These are phyloP conservation scores for Lepus oiostolus DNA, from an alignment of 2,797 vertebrate species.

Conservation along the genomic window DNA sequence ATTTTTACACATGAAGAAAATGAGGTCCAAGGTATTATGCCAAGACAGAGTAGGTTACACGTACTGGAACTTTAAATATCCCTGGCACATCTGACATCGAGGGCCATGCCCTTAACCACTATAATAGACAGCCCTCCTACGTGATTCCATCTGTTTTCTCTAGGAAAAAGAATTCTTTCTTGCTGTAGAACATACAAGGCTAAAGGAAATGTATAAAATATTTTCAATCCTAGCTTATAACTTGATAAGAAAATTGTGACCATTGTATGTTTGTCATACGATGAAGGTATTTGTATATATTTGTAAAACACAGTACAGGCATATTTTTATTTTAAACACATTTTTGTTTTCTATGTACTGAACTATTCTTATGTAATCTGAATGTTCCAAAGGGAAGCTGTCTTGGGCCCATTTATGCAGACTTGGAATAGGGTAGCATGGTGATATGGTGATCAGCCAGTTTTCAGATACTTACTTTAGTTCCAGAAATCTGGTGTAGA, in stretches of 20 bases:
- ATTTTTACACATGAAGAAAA: conserved; percentile 15
- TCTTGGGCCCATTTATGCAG: neutral
- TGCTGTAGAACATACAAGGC: neutral
- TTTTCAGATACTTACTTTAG: conserved; percentile 23
- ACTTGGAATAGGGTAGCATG: neutral
- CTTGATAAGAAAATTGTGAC: neutral
- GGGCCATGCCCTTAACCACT: neutral
- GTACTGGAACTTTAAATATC: neutral
- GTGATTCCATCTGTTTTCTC: neutral
- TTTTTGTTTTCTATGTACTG: neutral
- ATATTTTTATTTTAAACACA: neutral
- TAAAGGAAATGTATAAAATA: neutral
- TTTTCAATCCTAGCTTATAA: neutral
- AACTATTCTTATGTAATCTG: neutral
- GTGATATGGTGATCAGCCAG: neutral
- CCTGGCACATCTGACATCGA: neutral
- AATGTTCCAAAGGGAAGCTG: neutral
- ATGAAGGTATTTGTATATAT: neutral
- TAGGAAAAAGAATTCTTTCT: neutral
- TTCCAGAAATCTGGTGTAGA: neutral
- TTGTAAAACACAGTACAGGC: neutral
- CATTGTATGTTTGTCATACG: neutral
- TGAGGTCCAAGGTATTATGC: neutral
- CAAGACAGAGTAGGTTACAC: neutral
- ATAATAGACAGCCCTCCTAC: neutral